Conservation (phyloP, 2,888 invertebrate species). For the Drosophila mercatorum region DNA sequence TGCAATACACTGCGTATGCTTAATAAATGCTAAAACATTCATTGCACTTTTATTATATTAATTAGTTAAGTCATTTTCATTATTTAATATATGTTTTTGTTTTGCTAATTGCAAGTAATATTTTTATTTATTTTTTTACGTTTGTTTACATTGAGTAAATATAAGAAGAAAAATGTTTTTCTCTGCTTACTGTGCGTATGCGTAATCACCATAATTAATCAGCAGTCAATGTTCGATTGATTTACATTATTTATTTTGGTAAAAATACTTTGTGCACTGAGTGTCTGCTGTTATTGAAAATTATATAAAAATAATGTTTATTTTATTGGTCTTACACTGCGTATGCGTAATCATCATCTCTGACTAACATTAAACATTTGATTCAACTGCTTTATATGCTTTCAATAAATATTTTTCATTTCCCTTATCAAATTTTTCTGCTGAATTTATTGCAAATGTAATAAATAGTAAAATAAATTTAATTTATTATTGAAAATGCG, state of each 20-base stretch:
- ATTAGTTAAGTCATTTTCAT: not conserved
- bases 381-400: not conserved
- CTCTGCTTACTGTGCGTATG: not conserved
- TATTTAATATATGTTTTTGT: not conserved
- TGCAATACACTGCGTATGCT: not conserved
- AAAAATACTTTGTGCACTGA: not conserved
- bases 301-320: not conserved
- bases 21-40: not conserved
- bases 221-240: not conserved
- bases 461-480: not conserved
- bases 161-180: not conserved
- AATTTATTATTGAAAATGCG: not conserved
- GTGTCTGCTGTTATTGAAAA: not conserved
- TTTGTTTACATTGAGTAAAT: not conserved
- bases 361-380: not conserved
- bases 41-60: not conserved
- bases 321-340: not conserved
- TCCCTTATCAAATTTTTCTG: not conserved
- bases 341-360: slow-evolving; percentile 4
- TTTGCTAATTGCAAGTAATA: not conserved
- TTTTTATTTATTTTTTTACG: not conserved
- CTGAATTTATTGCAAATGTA: not conserved
- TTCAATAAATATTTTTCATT: not conserved
- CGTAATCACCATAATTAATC: slow-evolving; percentile 2
- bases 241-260: not conserved